A percentile compares a stretch with the other conserved stretches of the same genome.
phyloP scores from a whole-genome alignment of 2,113 vertebrate species.

The Peromyscus leucopus region DNA sequence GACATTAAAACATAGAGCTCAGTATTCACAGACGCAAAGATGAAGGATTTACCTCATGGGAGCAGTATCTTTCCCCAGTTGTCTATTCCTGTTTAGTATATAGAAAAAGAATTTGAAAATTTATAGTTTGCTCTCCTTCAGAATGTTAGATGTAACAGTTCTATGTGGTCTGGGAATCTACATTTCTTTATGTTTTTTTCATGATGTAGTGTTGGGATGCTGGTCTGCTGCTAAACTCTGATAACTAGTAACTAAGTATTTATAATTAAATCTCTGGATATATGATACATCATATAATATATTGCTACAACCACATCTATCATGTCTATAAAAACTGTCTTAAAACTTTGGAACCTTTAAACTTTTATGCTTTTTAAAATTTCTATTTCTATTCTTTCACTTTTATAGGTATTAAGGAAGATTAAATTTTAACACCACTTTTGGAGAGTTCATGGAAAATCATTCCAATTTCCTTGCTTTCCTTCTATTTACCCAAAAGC shows the following conservation, averaged over 20 bases:
- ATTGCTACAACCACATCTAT: neutral
- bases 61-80: neutral
- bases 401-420: neutral
- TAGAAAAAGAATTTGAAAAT: neutral
- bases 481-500: constrained; percentile 3
- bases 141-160: neutral
- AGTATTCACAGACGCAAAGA: neutral
- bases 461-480: constrained; percentile 24
- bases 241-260: neutral
- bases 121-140: neutral
- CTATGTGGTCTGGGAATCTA: neutral
- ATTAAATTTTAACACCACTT: constrained; percentile 8
- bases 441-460: neutral
- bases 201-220: neutral
- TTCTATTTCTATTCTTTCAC: neutral
- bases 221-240: neutral
- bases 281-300: neutral
- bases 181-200: neutral
- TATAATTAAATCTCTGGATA: neutral
- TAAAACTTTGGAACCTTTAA: neutral
- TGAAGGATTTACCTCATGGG: neutral
- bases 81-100: neutral
- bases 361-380: neutral
- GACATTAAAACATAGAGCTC: neutral
- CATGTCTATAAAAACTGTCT: neutral